Conservation (phyloP, 2,888 invertebrate species). For the Melinaea menophilus region DNA sequence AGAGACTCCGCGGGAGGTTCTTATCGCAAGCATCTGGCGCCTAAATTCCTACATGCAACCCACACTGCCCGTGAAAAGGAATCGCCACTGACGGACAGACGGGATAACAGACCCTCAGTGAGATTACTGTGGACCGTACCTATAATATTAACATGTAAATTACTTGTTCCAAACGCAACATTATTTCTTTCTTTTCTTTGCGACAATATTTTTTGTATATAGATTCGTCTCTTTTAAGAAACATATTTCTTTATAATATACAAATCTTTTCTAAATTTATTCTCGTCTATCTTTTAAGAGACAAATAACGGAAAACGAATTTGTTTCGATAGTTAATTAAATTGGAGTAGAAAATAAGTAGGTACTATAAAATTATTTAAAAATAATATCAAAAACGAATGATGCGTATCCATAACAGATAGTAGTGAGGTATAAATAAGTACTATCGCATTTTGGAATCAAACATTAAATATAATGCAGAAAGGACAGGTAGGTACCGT, state of each 20-base stretch:
- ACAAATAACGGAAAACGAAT: too few species aligned
- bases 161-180: too few species aligned
- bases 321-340: too few species aligned
- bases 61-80: slow-evolving; percentile 38
- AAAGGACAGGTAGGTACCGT: slow-evolving; percentile 57
- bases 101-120: slow-evolving; percentile 21
- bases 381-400: neutral
- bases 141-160: too few species aligned
- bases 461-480: slow-evolving; percentile 53
- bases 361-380: too few species aligned
- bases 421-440: slow-evolving; percentile 28
- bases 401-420: slow-evolving; percentile 26
- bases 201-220: too few species aligned
- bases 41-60: slow-evolving; percentile 61
- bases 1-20: slow-evolving; percentile 41
- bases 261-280: too few species aligned
- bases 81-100: slow-evolving; percentile 47
- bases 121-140: slow-evolving; percentile 18
- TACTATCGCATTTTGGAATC: slow-evolving; percentile 50
- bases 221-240: too few species aligned
- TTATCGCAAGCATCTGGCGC: slow-evolving; percentile 67
- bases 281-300: too few species aligned
- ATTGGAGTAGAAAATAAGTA: too few species aligned
- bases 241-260: too few species aligned
- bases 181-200: too few species aligned